Evolutionary conservation across 2,113 vertebrate species (phyloP).

Genomic region (Pungitius pungitius): DNA sequence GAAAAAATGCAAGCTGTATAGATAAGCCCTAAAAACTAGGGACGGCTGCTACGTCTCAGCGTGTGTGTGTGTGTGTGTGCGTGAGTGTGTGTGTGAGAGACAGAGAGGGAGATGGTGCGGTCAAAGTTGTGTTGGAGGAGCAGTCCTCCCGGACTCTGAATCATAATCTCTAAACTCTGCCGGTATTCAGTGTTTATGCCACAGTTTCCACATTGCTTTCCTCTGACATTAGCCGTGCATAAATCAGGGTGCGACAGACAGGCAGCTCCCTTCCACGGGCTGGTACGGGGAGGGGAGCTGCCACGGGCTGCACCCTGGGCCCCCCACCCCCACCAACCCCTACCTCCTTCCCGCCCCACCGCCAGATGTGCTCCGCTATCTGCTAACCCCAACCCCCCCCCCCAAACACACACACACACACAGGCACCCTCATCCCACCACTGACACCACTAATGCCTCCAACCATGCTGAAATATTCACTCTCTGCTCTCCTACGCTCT

Average conservation of each 20-base stretch:
- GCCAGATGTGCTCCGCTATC: conserved; percentile 87
- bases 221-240: conserved; percentile 87
- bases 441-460: conserved; percentile 70
- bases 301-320: conserved; percentile 86
- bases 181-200: conserved; percentile 91
- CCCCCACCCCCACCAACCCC: conserved; percentile 72
- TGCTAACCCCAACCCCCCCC: conserved; percentile 21
- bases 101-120: conserved; percentile 9
- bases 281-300: conserved; percentile 89
- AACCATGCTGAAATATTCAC: conserved; percentile 77
- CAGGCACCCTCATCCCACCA: conserved; percentile 43
- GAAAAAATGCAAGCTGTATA: conserved; percentile 38
- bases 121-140: conserved; percentile 71
- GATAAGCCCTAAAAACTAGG: conserved; percentile 56
- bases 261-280: conserved; percentile 91
- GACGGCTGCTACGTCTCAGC: conserved; percentile 32
- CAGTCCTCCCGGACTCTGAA: conserved; percentile 87
- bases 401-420: conserved; percentile 33
- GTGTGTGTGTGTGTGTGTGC: conserved; percentile 13
- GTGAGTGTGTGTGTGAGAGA: conserved; percentile 8
- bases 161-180: conserved; percentile 88
- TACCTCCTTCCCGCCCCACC: conserved; percentile 35
- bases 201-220: conserved; percentile 89
- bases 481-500: conserved; percentile 45
- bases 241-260: conserved; percentile 85